Evolutionary conservation across 1,140 invertebrate species (phyloP).

Genomic region (Adelges cooleyi): DNA sequence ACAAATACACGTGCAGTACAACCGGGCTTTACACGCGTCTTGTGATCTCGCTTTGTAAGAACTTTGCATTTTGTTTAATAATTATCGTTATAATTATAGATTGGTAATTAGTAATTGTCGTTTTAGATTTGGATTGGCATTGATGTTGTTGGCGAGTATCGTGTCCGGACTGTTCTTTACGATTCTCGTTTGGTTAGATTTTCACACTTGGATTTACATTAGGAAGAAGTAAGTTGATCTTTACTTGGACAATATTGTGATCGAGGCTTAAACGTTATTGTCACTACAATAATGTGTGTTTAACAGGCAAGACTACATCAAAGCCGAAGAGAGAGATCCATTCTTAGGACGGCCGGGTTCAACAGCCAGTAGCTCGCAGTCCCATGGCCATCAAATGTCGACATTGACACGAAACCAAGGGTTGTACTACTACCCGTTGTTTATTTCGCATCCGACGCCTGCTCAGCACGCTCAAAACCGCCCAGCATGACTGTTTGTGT

Average conservation of each 20-base stretch:
- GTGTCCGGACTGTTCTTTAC: slow-evolving; percentile 78
- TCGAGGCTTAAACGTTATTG: neutral
- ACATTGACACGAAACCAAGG: slow-evolving; percentile 52
- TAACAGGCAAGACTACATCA: slow-evolving; percentile 56
- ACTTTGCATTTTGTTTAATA: neutral
- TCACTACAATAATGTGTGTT: slow-evolving; percentile 14
- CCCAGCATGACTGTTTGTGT: slow-evolving; percentile 27
- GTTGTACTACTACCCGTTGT: slow-evolving; percentile 43
- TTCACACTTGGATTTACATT: slow-evolving; percentile 92
- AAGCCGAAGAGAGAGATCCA: slow-evolving; percentile 61
- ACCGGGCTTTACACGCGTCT: slow-evolving; percentile 57
- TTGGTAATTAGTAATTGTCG: slow-evolving; percentile 16
- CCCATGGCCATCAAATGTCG: slow-evolving; percentile 23
- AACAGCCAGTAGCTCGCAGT: slow-evolving; percentile 17
- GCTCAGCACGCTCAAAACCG: slow-evolving; percentile 27
- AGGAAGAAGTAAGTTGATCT: slow-evolving; percentile 62
- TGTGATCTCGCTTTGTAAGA: slow-evolving; percentile 67
- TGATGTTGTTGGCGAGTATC: slow-evolving; percentile 73
- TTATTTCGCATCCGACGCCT: slow-evolving; percentile 27
- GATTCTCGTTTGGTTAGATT: slow-evolving; percentile 83
- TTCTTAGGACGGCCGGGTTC: slow-evolving; percentile 40
- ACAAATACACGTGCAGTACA: slow-evolving; percentile 64
- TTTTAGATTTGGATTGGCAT: slow-evolving; percentile 54
- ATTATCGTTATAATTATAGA: neutral
- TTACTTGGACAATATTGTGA: neutral